phyloP scores from a whole-genome alignment of 2,888 invertebrate genomes.

The Caenorhabditis auriculariae region DNA sequence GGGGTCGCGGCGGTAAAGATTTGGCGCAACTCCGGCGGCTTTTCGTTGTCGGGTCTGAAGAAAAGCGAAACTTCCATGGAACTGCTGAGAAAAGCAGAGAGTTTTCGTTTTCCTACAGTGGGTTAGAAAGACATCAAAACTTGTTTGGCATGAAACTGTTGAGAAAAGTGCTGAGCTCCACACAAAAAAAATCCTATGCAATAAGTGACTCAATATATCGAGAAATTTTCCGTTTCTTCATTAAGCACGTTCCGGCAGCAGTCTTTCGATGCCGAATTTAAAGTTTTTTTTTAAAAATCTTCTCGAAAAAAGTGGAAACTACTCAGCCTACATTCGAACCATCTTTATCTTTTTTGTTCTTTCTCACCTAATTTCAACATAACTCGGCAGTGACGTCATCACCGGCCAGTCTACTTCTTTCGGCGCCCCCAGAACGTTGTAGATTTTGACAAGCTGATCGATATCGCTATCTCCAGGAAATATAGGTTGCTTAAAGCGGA shows the following conservation, averaged over 20 bases:
- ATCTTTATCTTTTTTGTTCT: no score
- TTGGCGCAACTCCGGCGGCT: slow-evolving; percentile 71
- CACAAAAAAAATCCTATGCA: not conserved
- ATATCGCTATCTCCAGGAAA: slow-evolving; percentile 94
- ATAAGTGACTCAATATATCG: not conserved
- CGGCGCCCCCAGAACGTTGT: slow-evolving; percentile 90
- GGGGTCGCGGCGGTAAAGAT: slow-evolving; percentile 94
- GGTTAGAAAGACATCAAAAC: no score
- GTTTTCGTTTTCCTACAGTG: no score
- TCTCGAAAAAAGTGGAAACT: no score
- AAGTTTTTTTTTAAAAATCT: no score
- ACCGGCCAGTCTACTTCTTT: slow-evolving; percentile 88
- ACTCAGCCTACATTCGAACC: not conserved
- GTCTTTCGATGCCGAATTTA: no score
- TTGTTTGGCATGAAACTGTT: no score
- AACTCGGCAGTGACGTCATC: slow-evolving; percentile 76
- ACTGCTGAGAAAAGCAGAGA: no score
- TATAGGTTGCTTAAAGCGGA: slow-evolving; percentile 79
- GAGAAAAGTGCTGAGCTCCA: slow-evolving; percentile 71
- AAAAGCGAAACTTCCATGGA: no score
- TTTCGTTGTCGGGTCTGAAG: slow-evolving; percentile 13
- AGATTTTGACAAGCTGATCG: slow-evolving; percentile 92
- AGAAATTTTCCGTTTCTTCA: no score
- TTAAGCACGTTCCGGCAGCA: no score
- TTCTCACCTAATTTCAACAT: slow-evolving; percentile 83